Conservation (phyloP, 1,140 invertebrate genomes). For the Globodera rostochiensis region DNA sequence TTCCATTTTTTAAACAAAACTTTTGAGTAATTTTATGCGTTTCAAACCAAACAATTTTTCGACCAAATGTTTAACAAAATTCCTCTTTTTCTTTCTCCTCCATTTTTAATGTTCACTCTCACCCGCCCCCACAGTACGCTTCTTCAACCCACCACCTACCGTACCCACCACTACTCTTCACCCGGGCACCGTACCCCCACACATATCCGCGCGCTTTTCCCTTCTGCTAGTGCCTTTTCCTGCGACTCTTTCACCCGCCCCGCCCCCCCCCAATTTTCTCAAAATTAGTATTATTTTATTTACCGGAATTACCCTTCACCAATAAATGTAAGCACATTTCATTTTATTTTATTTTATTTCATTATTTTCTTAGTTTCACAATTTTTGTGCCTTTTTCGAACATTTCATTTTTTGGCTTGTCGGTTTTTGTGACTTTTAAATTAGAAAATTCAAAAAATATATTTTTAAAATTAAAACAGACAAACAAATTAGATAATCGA, state of each 20-base stretch:
- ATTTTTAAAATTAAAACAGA: too few relatives aligned
- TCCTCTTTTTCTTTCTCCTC: background rate
- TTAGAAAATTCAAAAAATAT: too few relatives aligned
- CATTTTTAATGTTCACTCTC: too few relatives aligned
- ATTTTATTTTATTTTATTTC: background rate
- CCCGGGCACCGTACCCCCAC: background rate
- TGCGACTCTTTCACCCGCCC: background rate
- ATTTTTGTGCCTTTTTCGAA: conserved; percentile 3
- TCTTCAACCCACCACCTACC: background rate
- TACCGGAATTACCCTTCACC: background rate
- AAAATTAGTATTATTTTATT: conserved; percentile 14
- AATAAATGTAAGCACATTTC: background rate
- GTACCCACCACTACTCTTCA: background rate
- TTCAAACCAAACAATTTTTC: too few relatives aligned
- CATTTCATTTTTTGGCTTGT: background rate
- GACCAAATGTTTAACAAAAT: background rate
- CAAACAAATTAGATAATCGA: too few relatives aligned
- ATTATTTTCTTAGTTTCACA: background rate
- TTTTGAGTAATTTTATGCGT: too few relatives aligned
- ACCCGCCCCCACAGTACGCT: background rate
- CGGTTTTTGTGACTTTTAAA: too few relatives aligned
- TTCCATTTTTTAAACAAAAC: too few relatives aligned
- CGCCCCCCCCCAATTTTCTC: background rate
- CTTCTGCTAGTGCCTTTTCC: background rate
- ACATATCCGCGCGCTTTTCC: background rate